These are phyloP conservation scores for Tinamus guttatus DNA, from an alignment of 2,113 vertebrate genomes.

Conservation along the genomic window DNA sequence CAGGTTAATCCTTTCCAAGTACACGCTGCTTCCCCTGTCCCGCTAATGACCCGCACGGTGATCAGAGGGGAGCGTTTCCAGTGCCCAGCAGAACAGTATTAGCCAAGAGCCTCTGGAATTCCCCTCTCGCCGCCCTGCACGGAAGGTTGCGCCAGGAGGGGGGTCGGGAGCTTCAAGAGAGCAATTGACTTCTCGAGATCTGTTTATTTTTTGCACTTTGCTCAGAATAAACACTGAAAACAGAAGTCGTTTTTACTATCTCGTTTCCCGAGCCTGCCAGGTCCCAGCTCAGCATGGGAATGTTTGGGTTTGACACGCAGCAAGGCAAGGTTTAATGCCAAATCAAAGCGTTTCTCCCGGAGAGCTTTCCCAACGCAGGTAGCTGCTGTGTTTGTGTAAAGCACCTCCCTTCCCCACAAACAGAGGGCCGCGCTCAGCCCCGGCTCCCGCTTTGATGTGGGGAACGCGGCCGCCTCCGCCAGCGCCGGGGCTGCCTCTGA, in stretches of 20 bases:
- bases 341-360: background rate
- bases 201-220: background rate
- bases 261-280: background rate
- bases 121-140: background rate
- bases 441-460: background rate
- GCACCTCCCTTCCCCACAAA: background rate
- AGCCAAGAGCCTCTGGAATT: background rate
- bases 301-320: background rate
- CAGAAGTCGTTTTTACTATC: background rate
- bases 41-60: background rate
- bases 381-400: background rate
- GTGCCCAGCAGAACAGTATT: rapidly evolving
- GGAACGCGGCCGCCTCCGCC: background rate
- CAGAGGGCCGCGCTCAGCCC: background rate
- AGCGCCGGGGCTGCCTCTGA: background rate
- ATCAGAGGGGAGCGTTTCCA: background rate
- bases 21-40: background rate
- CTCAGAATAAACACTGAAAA: background rate
- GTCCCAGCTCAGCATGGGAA: background rate
- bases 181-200: background rate
- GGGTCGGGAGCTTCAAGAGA: background rate
- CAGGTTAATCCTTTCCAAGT: background rate
- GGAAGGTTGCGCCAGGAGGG: background rate
- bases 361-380: background rate
- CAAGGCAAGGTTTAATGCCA: background rate